phyloP scores from a whole-genome alignment of 2,797 vertebrate species.

The Centropyge bicolor region DNA sequence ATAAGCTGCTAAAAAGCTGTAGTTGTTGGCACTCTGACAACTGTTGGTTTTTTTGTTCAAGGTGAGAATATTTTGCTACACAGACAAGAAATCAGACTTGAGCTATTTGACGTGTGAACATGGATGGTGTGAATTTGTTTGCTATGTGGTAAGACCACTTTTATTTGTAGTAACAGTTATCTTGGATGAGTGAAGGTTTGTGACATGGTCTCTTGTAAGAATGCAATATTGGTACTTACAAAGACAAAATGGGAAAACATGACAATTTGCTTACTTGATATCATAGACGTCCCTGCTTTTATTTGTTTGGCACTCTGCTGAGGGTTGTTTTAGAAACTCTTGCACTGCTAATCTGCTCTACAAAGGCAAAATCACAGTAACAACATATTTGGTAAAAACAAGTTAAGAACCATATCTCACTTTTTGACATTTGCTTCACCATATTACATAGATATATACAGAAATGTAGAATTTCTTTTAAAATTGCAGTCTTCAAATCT shows the following conservation, averaged over 20 bases:
- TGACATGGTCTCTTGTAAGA: constrained; percentile 21
- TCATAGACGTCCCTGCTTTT: constrained; percentile 1
- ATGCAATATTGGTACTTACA: constrained; percentile 24
- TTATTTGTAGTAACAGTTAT: constrained; percentile 19
- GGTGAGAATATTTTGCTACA: constrained; percentile 59
- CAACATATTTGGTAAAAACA: background rate
- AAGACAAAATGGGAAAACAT: constrained; percentile 8
- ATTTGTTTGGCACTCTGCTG: background rate
- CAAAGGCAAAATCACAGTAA: background rate
- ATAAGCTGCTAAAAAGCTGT: constrained; percentile 67
- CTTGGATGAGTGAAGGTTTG: constrained; percentile 24
- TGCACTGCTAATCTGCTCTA: constrained; percentile 1
- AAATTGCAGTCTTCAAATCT: background rate
- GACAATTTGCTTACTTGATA: background rate
- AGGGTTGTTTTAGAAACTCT: background rate
- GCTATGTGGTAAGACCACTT: constrained; percentile 39
- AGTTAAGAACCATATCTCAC: too few relatives aligned
- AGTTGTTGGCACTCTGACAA: constrained; percentile 42
- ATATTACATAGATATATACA: background rate
- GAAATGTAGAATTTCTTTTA: background rate
- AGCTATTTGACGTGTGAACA: constrained; percentile 47
- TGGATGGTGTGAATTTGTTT: constrained; percentile 8
- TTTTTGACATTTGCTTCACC: background rate
- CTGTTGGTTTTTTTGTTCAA: constrained; percentile 16
- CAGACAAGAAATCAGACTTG: constrained; percentile 36